phyloP scores from a whole-genome alignment of 2,797 vertebrate genomes.

The Pipistrellus nathusii region DNA sequence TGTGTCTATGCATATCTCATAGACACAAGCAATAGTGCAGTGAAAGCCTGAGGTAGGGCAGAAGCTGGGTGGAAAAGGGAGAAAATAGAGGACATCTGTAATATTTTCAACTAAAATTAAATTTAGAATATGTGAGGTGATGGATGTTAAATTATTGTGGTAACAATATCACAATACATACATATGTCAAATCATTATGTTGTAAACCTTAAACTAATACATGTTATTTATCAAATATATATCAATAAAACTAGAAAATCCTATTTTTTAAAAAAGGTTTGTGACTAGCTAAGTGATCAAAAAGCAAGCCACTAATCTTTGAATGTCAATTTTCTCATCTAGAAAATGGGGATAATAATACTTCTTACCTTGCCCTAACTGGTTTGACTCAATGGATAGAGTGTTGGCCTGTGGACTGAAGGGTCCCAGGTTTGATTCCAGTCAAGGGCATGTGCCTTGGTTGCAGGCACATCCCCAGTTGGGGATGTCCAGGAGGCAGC shows the following conservation, averaged over 20 bases:
- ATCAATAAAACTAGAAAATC: background rate
- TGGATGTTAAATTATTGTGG: background rate
- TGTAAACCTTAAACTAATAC: background rate
- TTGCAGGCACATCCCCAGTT: no score
- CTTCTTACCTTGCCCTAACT: background rate
- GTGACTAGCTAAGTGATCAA: background rate
- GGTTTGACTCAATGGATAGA: no score
- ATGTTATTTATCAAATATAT: background rate
- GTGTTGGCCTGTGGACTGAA: no score
- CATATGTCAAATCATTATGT: background rate
- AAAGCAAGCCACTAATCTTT: background rate
- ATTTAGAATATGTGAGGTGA: background rate
- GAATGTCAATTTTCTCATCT: constrained; percentile 31
- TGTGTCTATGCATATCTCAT: background rate
- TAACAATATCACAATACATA: background rate
- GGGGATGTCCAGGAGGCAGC: no score
- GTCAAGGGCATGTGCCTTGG: no score
- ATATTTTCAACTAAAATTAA: background rate
- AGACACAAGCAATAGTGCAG: background rate
- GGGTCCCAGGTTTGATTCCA: no score
- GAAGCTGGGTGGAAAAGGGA: background rate
- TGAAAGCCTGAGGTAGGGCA: background rate
- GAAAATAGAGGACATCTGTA: background rate
- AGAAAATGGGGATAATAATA: background rate
- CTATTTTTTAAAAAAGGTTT: background rate